Conservation (phyloP, 2,888 invertebrate genomes). For the Oscheius onirici region DNA sequence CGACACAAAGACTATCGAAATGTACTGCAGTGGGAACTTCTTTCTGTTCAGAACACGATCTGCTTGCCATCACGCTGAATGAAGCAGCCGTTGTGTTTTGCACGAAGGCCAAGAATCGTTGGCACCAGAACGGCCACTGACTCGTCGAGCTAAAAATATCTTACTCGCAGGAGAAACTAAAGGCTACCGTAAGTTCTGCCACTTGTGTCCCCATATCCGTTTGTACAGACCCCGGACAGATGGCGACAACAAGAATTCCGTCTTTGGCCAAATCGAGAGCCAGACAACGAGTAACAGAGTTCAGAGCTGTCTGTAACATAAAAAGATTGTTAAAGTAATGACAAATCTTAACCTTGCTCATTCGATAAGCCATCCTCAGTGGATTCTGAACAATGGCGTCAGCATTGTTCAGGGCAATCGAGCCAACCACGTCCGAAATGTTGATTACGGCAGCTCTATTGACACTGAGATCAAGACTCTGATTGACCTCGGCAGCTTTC, state of each 20-base stretch:
- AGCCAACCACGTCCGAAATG: constrained; percentile 38
- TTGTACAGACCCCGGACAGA: constrained; percentile 25
- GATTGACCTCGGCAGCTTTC: constrained; percentile 25
- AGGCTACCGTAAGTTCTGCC: constrained; percentile 22
- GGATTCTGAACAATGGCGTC: constrained; percentile 35
- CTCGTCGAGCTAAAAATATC: constrained; percentile 13
- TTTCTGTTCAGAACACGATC: constrained; percentile 17
- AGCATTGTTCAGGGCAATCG: constrained; percentile 24
- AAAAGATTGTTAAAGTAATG: too few species aligned
- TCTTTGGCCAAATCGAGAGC: constrained; percentile 27
- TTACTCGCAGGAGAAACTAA: not conserved
- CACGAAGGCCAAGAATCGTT: constrained; percentile 14
- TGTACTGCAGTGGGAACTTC: too few species aligned
- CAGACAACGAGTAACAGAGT: constrained; percentile 14
- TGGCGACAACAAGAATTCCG: constrained; percentile 24
- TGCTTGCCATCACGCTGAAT: constrained; percentile 25
- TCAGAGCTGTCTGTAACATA: constrained; percentile 9
- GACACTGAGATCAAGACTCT: constrained; percentile 21
- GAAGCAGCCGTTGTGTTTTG: constrained; percentile 30
- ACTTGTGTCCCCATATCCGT: constrained; percentile 23
- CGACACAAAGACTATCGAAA: too few species aligned
- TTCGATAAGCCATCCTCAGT: constrained; percentile 27
- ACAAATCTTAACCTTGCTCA: constrained; percentile 20
- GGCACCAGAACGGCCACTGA: constrained; percentile 16
- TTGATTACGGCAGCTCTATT: constrained; percentile 40